These are phyloP conservation scores for Steatornis caripensis DNA, from an alignment of 2,113 vertebrate genomes.

Conservation along the genomic window DNA sequence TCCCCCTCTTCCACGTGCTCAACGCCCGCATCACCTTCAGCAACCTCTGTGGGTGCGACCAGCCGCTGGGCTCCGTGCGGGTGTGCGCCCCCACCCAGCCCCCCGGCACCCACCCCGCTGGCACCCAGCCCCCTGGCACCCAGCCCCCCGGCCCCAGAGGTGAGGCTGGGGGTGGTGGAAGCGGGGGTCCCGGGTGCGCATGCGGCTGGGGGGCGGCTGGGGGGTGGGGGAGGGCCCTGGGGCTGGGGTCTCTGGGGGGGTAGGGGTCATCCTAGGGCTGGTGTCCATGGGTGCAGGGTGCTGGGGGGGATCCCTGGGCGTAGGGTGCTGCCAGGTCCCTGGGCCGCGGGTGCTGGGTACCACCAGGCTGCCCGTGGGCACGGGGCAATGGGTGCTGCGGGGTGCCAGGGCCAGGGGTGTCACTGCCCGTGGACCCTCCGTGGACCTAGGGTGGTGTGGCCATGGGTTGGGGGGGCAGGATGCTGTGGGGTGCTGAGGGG, in stretches of 20 bases:
- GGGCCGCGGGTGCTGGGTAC: not conserved
- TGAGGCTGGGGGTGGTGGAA: not conserved
- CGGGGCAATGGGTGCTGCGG: not conserved
- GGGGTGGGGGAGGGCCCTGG: rapidly evolving
- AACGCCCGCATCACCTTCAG: conserved; percentile 96
- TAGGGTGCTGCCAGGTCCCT: too few relatives aligned
- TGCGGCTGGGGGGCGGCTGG: not conserved
- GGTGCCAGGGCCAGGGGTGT: not conserved
- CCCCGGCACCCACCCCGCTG: not conserved
- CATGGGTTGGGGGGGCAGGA: not conserved
- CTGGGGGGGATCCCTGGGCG: not conserved
- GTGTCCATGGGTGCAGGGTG: too few relatives aligned
- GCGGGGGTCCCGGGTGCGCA: too few relatives aligned
- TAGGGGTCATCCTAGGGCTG: too few relatives aligned
- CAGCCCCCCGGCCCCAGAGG: not conserved
- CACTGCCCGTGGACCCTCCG: too few relatives aligned
- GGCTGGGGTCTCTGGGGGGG: too few relatives aligned
- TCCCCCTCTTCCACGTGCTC: conserved; percentile 94
- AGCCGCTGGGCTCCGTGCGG: conserved; percentile 79
- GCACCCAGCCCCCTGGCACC: not conserved
- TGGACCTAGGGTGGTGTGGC: too few relatives aligned
- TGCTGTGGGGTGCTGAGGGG: not conserved
- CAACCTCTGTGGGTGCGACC: conserved; percentile 93
- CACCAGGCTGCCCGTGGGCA: not conserved
- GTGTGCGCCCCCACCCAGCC: not conserved